Evolutionary conservation across 1,140 invertebrate genomes (phyloP).

Genomic region (Philotrypesis tridentata): DNA sequence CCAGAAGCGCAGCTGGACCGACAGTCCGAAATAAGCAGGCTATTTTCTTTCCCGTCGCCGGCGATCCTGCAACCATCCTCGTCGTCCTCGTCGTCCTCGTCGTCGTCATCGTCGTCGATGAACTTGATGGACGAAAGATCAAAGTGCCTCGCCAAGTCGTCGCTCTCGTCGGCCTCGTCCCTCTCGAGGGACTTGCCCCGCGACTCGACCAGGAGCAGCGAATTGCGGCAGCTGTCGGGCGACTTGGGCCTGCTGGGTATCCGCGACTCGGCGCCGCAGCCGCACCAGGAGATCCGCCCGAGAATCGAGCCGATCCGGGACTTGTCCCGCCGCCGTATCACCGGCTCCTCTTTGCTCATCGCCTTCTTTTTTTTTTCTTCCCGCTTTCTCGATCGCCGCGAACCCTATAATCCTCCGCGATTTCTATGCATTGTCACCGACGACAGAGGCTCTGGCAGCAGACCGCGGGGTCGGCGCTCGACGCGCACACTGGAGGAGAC

Average conservation of each 20-base stretch:
- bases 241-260: slow-evolving; percentile 26
- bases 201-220: slow-evolving; percentile 13
- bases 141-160: slow-evolving; percentile 64
- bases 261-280: slow-evolving; percentile 30
- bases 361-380: too few relatives aligned
- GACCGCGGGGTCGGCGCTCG: neutral
- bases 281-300: slow-evolving; percentile 45
- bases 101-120: slow-evolving; percentile 69
- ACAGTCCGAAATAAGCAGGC: neutral
- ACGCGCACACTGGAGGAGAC: neutral
- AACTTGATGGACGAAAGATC: slow-evolving; percentile 67
- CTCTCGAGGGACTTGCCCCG: neutral
- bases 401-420: too few relatives aligned
- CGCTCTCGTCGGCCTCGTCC: slow-evolving; percentile 32
- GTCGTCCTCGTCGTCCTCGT: slow-evolving; percentile 45
- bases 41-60: slow-evolving; percentile 47
- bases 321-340: neutral
- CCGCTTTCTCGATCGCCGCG: too few relatives aligned
- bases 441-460: too few relatives aligned
- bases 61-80: slow-evolving; percentile 69
- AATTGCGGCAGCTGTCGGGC: slow-evolving; percentile 15
- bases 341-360: slow-evolving; percentile 28
- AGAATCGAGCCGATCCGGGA: slow-evolving; percentile 34
- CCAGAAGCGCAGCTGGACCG: neutral
- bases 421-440: too few relatives aligned